phyloP scores from a whole-genome alignment of 2,797 vertebrate species.

The Chiroxiphia lanceolata region DNA sequence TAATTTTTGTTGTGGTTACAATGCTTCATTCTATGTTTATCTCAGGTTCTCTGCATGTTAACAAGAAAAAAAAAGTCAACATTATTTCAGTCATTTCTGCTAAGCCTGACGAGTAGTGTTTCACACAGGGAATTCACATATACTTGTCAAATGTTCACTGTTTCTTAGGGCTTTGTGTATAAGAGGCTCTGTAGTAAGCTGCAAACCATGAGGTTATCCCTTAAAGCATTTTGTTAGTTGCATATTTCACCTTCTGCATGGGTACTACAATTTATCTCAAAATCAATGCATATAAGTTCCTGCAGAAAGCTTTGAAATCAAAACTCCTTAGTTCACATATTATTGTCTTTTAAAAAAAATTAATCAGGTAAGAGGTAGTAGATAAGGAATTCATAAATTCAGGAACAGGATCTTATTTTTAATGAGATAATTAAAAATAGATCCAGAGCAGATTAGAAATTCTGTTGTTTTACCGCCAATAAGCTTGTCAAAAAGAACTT shows the following conservation, averaged over 20 bases:
- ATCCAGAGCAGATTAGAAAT: neutral
- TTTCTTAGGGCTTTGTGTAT: neutral
- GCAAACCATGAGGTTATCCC: neutral
- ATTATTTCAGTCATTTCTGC: neutral
- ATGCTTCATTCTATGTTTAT: neutral
- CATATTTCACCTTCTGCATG: neutral
- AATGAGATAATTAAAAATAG: neutral
- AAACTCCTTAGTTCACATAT: neutral
- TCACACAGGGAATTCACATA: neutral
- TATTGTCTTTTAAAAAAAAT: neutral
- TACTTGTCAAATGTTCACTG: neutral
- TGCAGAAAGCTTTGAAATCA: neutral
- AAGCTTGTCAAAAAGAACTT: neutral
- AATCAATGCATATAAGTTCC: neutral
- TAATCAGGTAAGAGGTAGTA: neutral
- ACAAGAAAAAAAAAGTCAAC: fast-evolving
- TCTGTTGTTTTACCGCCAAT: neutral
- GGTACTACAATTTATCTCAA: neutral
- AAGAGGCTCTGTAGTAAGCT: neutral
- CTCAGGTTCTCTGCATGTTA: neutral
- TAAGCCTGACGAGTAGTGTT: neutral
- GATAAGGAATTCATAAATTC: neutral
- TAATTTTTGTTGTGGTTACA: neutral
- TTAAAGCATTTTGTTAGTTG: neutral
- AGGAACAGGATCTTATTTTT: neutral